Conservation (phyloP, 2,888 invertebrate genomes). For the Mythimna impura region DNA sequence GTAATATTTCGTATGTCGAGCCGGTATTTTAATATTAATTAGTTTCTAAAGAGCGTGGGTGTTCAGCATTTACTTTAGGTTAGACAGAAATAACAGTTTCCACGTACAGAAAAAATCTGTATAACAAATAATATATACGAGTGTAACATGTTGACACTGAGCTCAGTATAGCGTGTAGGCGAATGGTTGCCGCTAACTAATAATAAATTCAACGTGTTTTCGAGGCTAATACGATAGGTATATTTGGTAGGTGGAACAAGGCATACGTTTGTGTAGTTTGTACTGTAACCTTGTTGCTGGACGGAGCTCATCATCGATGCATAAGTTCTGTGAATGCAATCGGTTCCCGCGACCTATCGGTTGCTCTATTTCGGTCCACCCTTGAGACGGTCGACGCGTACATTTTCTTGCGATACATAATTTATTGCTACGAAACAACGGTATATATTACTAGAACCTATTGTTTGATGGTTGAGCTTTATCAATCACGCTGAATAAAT, state of each 20-base stretch:
- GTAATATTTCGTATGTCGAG: slow-evolving; percentile 21
- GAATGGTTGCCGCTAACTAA: slow-evolving; percentile 40
- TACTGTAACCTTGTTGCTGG: slow-evolving; percentile 46
- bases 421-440: slow-evolving; percentile 50
- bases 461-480: slow-evolving; percentile 54
- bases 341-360: slow-evolving; percentile 67
- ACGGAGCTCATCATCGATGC: slow-evolving; percentile 72
- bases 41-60: slow-evolving; percentile 17
- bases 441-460: slow-evolving; percentile 42
- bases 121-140: slow-evolving; percentile 29
- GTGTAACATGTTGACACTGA: slow-evolving; percentile 24
- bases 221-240: slow-evolving; percentile 35
- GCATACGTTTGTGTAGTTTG: slow-evolving; percentile 27
- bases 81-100: background rate
- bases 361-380: slow-evolving; percentile 72
- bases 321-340: slow-evolving; percentile 77
- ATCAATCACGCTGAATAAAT: slow-evolving; percentile 57
- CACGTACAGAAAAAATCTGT: slow-evolving; percentile 13
- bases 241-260: slow-evolving; percentile 1
- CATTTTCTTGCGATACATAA: slow-evolving; percentile 59
- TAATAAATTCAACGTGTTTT: slow-evolving; percentile 57
- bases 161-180: slow-evolving; percentile 42
- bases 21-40: slow-evolving; percentile 29
- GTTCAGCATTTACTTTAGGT: background rate
- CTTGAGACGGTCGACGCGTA: slow-evolving; percentile 60